Conservation (phyloP, 2,113 vertebrate genomes). For the Anser brachyrhynchus region DNA sequence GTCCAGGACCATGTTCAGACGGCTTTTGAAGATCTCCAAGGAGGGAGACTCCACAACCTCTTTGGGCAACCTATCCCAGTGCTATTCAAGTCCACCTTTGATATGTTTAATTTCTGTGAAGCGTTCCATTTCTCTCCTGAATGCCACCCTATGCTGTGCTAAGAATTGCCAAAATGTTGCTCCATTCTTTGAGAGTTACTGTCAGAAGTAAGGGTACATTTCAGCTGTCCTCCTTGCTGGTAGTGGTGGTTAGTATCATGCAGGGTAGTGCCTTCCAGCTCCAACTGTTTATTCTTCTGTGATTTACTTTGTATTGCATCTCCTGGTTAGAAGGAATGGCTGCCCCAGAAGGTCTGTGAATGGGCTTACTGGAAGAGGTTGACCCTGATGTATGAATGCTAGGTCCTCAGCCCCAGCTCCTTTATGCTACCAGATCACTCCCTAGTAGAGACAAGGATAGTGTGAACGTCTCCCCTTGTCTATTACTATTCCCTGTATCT, state of each 20-base stretch:
- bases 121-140: neutral
- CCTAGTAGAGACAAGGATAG: neutral
- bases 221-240: neutral
- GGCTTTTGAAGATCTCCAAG: neutral
- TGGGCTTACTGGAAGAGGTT: neutral
- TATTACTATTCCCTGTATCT: neutral
- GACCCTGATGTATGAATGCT: neutral
- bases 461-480: neutral
- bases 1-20: neutral
- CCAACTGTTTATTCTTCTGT: neutral
- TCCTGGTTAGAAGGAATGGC: neutral
- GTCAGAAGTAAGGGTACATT: neutral
- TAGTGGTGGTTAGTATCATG: neutral
- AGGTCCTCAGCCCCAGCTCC: neutral
- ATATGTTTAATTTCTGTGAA: neutral
- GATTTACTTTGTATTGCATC: neutral
- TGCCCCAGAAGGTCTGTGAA: neutral
- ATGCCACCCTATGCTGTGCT: neutral
- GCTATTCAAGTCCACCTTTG: neutral
- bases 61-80: neutral
- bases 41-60: neutral
- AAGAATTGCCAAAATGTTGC: neutral
- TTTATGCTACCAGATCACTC: neutral
- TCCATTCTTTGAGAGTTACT: neutral
- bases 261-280: neutral